Evolutionary conservation across 2,888 invertebrate genomes (phyloP).

Genomic region (Halocaridina rubra): DNA sequence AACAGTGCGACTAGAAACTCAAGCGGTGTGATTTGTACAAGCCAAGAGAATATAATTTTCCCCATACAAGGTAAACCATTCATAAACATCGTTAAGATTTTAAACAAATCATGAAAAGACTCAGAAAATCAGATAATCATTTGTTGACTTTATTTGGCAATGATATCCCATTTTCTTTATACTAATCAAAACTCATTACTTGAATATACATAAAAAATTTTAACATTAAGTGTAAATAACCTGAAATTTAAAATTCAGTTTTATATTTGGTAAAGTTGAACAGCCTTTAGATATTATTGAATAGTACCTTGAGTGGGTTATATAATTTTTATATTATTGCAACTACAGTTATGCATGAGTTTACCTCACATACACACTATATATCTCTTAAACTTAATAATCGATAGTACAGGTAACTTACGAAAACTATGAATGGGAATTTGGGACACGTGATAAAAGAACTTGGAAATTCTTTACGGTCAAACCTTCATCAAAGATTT

Average conservation of each 20-base stretch:
- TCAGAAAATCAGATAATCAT: too few relatives aligned
- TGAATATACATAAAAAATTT: too few relatives aligned
- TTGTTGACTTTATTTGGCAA: too few relatives aligned
- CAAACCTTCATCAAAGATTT: neutral
- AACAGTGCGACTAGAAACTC: neutral
- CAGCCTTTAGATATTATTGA: neutral
- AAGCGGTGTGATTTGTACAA: neutral
- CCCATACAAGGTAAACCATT: too few relatives aligned
- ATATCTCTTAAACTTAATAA: neutral
- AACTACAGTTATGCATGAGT: neutral
- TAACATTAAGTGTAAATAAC: too few relatives aligned
- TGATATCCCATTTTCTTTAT: too few relatives aligned
- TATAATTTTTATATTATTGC: neutral
- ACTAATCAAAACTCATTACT: too few relatives aligned
- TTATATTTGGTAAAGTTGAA: too few relatives aligned
- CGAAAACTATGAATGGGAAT: neutral
- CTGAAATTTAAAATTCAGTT: too few relatives aligned
- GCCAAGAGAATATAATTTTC: too few relatives aligned
- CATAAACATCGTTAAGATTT: too few relatives aligned
- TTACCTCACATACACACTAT: neutral
- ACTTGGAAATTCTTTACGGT: neutral
- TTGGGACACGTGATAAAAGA: neutral
- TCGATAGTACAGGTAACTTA: neutral
- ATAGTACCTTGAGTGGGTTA: neutral
- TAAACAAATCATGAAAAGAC: too few relatives aligned